phyloP scores from a whole-genome alignment of 2,797 vertebrate species.

The Gymnodraco acuticeps region DNA sequence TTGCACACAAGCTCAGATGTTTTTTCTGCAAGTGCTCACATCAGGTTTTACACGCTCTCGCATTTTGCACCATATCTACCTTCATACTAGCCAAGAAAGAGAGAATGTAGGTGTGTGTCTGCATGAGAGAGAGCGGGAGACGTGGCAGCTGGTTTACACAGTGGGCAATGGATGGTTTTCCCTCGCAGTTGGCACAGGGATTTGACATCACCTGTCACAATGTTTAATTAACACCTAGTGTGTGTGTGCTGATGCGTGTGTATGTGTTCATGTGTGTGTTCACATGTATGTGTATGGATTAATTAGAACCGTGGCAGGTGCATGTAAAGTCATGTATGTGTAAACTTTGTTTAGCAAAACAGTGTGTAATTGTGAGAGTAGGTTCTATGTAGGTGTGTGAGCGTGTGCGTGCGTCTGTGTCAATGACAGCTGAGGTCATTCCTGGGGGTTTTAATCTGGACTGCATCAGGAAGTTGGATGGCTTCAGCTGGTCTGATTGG shows the following conservation, averaged over 20 bases:
- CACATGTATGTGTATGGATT: too few relatives aligned
- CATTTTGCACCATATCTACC: too few relatives aligned
- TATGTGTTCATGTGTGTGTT: not conserved
- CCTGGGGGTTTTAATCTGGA: slow-evolving; percentile 79
- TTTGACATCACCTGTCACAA: slow-evolving; percentile 80
- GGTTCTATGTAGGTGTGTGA: slow-evolving; percentile 9
- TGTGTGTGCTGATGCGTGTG: slow-evolving; percentile 34
- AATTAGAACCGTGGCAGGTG: too few relatives aligned
- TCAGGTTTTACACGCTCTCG: too few relatives aligned
- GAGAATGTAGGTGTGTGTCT: not conserved
- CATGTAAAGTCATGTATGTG: too few relatives aligned
- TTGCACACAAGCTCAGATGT: too few relatives aligned
- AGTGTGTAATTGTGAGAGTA: not conserved
- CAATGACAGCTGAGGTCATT: slow-evolving; percentile 81
- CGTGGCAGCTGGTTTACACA: slow-evolving; percentile 77
- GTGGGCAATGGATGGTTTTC: slow-evolving; percentile 67
- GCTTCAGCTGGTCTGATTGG: slow-evolving; percentile 73
- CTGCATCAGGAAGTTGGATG: slow-evolving; percentile 74
- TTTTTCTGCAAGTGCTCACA: too few relatives aligned
- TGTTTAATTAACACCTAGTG: slow-evolving; percentile 82
- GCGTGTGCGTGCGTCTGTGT: slow-evolving; percentile 34
- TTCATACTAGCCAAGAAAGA: not conserved
- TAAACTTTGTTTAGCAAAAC: too few relatives aligned
- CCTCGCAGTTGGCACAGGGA: slow-evolving; percentile 67
- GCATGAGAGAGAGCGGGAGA: slow-evolving; percentile 28